phyloP scores from a whole-genome alignment of 92 coral and sea anemone species.

The Paramuricea clavata region DNA sequence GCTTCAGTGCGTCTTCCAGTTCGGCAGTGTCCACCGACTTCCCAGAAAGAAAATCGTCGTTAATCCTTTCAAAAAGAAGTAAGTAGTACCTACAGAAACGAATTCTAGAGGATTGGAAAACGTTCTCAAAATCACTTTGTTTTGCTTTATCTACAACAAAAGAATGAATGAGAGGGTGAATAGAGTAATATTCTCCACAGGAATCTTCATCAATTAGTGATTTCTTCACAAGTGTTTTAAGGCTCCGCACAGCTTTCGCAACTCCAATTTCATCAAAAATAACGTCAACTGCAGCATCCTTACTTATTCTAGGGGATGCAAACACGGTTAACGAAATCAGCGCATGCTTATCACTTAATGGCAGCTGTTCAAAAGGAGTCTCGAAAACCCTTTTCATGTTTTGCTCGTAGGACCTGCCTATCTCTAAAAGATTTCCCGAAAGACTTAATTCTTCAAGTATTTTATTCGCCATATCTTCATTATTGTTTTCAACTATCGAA shows the following conservation, averaged over 20 bases:
- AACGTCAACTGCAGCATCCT: slow-evolving; percentile 42
- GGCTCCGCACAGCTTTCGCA: background rate
- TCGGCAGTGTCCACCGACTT: background rate
- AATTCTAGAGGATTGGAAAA: background rate
- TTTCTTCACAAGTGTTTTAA: slow-evolving; percentile 10
- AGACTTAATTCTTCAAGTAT: slow-evolving; percentile 1
- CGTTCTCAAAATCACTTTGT: slow-evolving; percentile 38
- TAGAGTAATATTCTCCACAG: background rate
- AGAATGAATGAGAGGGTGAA: slow-evolving; percentile 50
- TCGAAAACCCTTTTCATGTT: slow-evolving; percentile 35
- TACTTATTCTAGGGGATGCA: slow-evolving; percentile 10
- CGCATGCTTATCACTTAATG: slow-evolving; percentile 22
- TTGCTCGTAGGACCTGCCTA: slow-evolving; percentile 13
- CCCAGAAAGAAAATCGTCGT: slow-evolving; percentile 51
- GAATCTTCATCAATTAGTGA: background rate
- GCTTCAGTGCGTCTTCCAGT: background rate
- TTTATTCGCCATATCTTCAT: background rate
- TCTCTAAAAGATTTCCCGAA: background rate
- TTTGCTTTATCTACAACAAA: slow-evolving; percentile 40
- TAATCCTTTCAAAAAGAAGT: background rate
- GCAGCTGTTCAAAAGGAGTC: slow-evolving; percentile 24
- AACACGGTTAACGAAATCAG: slow-evolving; percentile 42
- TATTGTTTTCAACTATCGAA: background rate
- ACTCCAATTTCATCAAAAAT: background rate
- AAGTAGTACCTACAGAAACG: slow-evolving; percentile 37